Conservation (phyloP, 2,113 vertebrate species). For the Microcebus lehilahytsara region DNA sequence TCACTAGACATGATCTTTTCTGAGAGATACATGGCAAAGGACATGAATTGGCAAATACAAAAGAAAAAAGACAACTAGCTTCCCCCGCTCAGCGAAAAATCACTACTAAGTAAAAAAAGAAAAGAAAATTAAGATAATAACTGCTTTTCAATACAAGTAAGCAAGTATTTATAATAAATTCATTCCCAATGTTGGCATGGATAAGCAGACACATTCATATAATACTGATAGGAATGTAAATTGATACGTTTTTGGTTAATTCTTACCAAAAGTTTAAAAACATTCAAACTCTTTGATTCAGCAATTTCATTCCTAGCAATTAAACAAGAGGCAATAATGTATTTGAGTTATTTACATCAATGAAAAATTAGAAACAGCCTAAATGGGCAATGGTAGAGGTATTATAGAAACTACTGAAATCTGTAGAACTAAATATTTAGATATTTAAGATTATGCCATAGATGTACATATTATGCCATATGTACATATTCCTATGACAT, state of each 20-base stretch:
- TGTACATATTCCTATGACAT: too few species aligned
- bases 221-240: not conserved
- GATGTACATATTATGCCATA: not conserved
- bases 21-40: not conserved
- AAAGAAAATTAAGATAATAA: not conserved
- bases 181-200: not conserved
- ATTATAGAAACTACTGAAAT: not conserved
- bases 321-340: not conserved
- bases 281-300: not conserved
- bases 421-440: not conserved
- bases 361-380: not conserved
- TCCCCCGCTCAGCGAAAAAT: not conserved
- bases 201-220: not conserved
- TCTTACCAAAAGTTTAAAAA: not conserved
- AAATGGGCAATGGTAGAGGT: not conserved
- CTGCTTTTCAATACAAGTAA: not conserved
- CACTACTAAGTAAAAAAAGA: not conserved
- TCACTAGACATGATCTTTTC: not conserved
- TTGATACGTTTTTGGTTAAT: not conserved
- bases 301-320: not conserved
- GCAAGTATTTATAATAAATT: constrained; percentile 1
- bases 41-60: not conserved
- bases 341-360: not conserved
- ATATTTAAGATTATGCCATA: not conserved
- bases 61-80: not conserved